Evolutionary conservation across 2,888 invertebrate species (phyloP), one percentile per base, ranked within the genome.

Genomic region (Atrina japonica): DNA sequence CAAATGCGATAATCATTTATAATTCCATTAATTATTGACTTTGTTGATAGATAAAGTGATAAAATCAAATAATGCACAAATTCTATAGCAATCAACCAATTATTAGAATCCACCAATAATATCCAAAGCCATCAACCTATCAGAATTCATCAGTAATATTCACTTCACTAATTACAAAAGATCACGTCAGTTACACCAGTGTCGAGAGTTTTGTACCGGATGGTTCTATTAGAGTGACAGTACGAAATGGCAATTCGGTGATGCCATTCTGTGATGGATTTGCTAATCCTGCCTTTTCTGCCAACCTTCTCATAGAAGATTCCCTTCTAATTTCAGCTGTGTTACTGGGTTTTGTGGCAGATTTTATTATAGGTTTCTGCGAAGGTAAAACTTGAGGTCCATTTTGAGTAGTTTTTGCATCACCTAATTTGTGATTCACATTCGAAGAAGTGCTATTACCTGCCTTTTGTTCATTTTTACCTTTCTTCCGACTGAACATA

Each of bases 401-500:
- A 40, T 40, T 30, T 29, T 45, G 35, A 40, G 35, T 35, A 35
- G 25, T 23, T 11, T 47, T 23, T 2, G 11, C 3, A 43, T 43
- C 27, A 1, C 23, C 3, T 9, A 23, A 18, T 21, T 2, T 9
- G 7, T 30, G 40, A 40, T 56, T 56, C n/a, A 21, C 25, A n/a
- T 9, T 23, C 29, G 30, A 5, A 9, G 49, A 9, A 9, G 35
- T 47, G 27, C 45, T 47, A 23, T 56, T 45, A 0, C 25, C 30
- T 29, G 58, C 6, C 5, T 29, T 43, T 7, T 65, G 41, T n/a
- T 65, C 41, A 55, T 23, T 55, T 47, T 45, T 47, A 18, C 29
- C 49, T 49, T 66, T 59, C 67, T 72, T 72, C 40, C 61, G 60
- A n/a, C 67, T 47, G 11, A 72, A 72, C 52, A 72, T 63, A 52